Evolutionary conservation across 2,888 invertebrate species (phyloP), one percentile per base, ranked within the genome.

Genomic region (Morpho deidamia): DNA sequence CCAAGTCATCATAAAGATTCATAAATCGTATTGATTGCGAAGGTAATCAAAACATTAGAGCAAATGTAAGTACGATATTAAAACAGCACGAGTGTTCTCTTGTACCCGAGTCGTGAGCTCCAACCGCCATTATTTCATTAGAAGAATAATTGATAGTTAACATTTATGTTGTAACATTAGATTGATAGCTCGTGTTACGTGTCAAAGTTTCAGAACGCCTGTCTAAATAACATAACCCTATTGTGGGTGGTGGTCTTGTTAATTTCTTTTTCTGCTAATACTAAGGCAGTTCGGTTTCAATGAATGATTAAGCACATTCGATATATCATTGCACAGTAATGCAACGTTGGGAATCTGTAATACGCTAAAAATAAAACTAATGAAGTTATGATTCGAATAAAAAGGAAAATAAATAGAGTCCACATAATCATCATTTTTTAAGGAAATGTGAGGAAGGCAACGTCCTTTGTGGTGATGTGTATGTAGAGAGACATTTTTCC

Each of bases 171-270:
- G 82, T 78, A 83, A 81, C 76, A 71, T 73, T 72, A 79, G 80
- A 85, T 83, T 80, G 78, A 85, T 84, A 71, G 82, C 77, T 81
- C 76, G 75, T 79, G 79, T 80, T 77, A 79, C 71, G 76, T 74
- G 71, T 75, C 74, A 73, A 67, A 67, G 64, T 66, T 68, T 68
- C 64, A 65, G 63, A 67, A 67, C 54, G 55, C 53, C 56, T 60
- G 63, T 68, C 67, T 63, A 56, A 56, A 47, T 57, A 61, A 66
- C 65, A 66, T 66, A 64, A 59, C 62, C 60, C 60, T 69, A 58
- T 70, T 56, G 72, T 81, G 76, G 76, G 76, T 76, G 75, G 79
- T 64, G 63, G 38, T 40, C 43, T 50, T 41, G 47, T 52, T 55
- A 46, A 48, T 51, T 44, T 51, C 53, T 49, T 58, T 70, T 72